phyloP scores from a whole-genome alignment of 2,888 invertebrate genomes.

The Clostera curtula region DNA sequence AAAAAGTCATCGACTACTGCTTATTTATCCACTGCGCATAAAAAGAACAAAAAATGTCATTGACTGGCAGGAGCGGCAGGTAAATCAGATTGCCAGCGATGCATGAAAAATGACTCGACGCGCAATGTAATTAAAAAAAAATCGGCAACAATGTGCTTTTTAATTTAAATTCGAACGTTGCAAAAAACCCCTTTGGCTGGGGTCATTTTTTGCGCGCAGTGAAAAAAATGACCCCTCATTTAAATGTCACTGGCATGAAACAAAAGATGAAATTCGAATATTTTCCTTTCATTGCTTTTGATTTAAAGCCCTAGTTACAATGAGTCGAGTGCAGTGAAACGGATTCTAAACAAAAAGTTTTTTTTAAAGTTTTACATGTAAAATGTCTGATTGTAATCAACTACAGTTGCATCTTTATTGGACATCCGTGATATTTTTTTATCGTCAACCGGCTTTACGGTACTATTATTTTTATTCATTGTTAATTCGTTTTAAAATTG shows the following conservation, averaged over 20 bases:
- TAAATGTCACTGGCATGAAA: slow-evolving; percentile 56
- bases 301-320: slow-evolving; percentile 57
- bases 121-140: slow-evolving; percentile 64
- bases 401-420: slow-evolving; percentile 13
- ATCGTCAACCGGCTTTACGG: too few species aligned
- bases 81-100: slow-evolving; percentile 71
- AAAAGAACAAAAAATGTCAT: slow-evolving; percentile 31
- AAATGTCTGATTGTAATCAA: slow-evolving; percentile 43
- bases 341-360: slow-evolving; percentile 40
- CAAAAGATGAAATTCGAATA: slow-evolving; percentile 65
- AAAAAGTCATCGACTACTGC: too few species aligned
- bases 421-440: slow-evolving; percentile 7
- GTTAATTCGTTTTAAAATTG: slow-evolving; percentile 4
- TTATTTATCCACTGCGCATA: slow-evolving; percentile 8
- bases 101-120: slow-evolving; percentile 71
- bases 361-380: slow-evolving; percentile 26
- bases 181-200: slow-evolving; percentile 33
- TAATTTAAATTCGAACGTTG: slow-evolving; percentile 59
- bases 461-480: slow-evolving; percentile 14
- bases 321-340: slow-evolving; percentile 42
- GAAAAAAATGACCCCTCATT: slow-evolving; percentile 38
- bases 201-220: slow-evolving; percentile 21
- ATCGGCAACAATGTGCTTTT: slow-evolving; percentile 50
- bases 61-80: slow-evolving; percentile 55
- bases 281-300: slow-evolving; percentile 54